Evolutionary conservation across 1,140 invertebrate species (phyloP).

Genomic region (Cephus cinctus): DNA sequence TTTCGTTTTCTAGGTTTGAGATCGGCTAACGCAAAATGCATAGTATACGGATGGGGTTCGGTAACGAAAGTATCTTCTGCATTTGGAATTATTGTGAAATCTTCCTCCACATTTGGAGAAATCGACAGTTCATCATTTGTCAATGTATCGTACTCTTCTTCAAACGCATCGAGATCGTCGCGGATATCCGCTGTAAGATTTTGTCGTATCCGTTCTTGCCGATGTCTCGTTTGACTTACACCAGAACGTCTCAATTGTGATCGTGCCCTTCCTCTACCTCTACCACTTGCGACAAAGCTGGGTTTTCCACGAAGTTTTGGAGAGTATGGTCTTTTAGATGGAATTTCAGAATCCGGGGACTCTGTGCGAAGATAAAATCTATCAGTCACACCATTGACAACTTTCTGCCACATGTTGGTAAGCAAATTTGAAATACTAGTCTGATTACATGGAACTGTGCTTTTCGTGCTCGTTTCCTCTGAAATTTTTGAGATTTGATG

Average conservation of each 20-base stretch:
- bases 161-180: constrained; percentile 27
- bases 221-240: constrained; percentile 36
- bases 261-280: constrained; percentile 29
- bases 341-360: constrained; percentile 10
- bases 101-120: not conserved
- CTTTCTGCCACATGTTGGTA: constrained; percentile 19
- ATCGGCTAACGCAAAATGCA: constrained; percentile 17
- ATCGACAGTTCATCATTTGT: not conserved
- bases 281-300: constrained; percentile 22
- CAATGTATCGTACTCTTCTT: constrained; percentile 22
- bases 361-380: constrained; percentile 1
- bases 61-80: not conserved
- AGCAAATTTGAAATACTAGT: constrained; percentile 10
- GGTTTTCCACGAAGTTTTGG: constrained; percentile 22
- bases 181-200: constrained; percentile 27
- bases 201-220: constrained; percentile 30
- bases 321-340: constrained; percentile 19
- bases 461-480: too few relatives aligned
- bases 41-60: not conserved
- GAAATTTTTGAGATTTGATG: too few relatives aligned
- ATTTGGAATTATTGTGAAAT: not conserved
- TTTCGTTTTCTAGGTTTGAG: constrained; percentile 13
- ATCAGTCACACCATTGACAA: constrained; percentile 15
- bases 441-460: too few relatives aligned
- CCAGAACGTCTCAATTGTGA: constrained; percentile 36